Evolutionary conservation across 1,140 invertebrate species (phyloP), one percentile per base, ranked within the genome.

Genomic region (Sycophaga agraensis): DNA sequence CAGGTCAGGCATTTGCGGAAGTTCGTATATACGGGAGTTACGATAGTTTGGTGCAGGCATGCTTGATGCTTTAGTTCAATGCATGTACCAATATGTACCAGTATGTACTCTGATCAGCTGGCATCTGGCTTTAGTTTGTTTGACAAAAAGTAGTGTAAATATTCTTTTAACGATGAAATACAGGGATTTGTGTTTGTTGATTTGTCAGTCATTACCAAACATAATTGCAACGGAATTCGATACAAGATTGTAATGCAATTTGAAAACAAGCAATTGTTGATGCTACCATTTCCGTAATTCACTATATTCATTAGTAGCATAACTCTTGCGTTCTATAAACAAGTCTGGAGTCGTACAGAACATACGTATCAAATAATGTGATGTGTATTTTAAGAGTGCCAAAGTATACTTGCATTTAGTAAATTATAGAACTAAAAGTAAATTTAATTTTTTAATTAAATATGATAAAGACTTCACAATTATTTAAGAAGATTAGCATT

Each of bases 51-150:
- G n/a, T n/a, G n/a, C n/a, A n/a, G n/a, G n/a, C n/a, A n/a, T n/a
- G n/a, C n/a, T n/a, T n/a, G n/a, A n/a, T n/a, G n/a, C n/a, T n/a
- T n/a, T n/a, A n/a, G n/a, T n/a, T n/a, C n/a, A n/a, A n/a, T n/a
- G n/a, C n/a, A n/a, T n/a, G n/a, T n/a, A n/a, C n/a, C n/a, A n/a
- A n/a, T n/a, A n/a, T n/a, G n/a, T n/a, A n/a, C n/a, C n/a, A n/a
- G n/a, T n/a, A n/a, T n/a, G n/a, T n/a, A 49, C 16, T 2, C 26
- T 19, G 26, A 49, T 49, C 26, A 49, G 46, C 46, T 49, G 46
- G 16, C 3, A 49, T 49, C 12, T 19, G 1, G 19, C 4, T 31
- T n/a, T n/a, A n/a, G n/a, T n/a, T n/a, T n/a, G n/a, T n/a, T n/a
- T n/a, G n/a, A n/a, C n/a, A n/a, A n/a, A n/a, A n/a, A n/a, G n/a